These are phyloP conservation scores for Epistrophella euchroma DNA, from an alignment of 2,888 invertebrate genomes.

Conservation along the genomic window DNA sequence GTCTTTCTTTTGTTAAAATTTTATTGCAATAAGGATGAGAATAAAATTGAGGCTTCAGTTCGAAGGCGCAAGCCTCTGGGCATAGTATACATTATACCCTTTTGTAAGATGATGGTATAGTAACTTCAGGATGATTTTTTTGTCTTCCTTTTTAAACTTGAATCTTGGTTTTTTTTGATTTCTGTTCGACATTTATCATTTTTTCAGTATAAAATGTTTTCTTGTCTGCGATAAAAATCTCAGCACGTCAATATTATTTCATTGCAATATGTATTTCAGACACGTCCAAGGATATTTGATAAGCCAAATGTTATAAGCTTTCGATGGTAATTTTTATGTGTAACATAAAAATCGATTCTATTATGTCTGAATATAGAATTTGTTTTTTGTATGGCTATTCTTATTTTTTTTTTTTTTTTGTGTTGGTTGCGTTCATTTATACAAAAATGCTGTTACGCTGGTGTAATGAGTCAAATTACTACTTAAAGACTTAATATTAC, in stretches of 20 bases:
- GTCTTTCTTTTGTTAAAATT: constrained; percentile 9
- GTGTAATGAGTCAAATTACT: neutral
- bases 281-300: neutral
- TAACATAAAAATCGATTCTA: neutral
- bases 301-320: neutral
- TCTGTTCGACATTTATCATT: neutral
- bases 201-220: neutral
- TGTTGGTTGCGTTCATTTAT: neutral
- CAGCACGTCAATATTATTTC: neutral
- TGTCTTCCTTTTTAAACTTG: neutral
- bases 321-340: neutral
- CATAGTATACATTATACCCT: neutral
- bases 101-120: neutral
- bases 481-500: neutral
- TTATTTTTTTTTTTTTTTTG: neutral
- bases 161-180: neutral
- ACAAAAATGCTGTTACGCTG: neutral
- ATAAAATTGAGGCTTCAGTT: constrained; percentile 3
- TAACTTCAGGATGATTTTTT: neutral
- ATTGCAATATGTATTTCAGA: neutral
- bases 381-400: neutral
- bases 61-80: neutral
- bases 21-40: neutral
- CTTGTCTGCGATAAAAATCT: neutral
- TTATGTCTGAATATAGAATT: neutral